Evolutionary conservation across 2,888 invertebrate species (phyloP), one percentile per base, ranked within the genome.

Genomic region (Tipula confusa): DNA sequence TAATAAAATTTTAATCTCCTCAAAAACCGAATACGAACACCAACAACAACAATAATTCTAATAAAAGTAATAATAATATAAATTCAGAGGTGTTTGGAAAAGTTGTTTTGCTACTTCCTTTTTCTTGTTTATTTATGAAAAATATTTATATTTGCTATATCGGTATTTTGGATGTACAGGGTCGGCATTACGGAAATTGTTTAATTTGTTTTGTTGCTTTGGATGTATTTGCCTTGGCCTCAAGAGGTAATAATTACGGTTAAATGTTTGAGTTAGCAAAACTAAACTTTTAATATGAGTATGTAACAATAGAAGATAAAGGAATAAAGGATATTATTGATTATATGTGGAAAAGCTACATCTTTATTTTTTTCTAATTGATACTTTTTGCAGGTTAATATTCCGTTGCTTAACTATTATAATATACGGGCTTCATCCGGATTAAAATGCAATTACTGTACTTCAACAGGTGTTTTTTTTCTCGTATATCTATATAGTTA

Each of bases 1-100:
- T 80, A 80, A 80, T 80, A 80, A 80, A 80, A 80, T 80, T 80
- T 80, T 80, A 80, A 80, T 80, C 80, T 80, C 31, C 80, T 80
- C 29, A 80, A 64, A 64, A 80, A 80, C 80, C 80, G 29, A 80
- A 80, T n/a, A 1, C 28, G 13, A 80, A 80, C n/a, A 79, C n/a
- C 64, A 64, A 64, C 1, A 79, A 80, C 24, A 64, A 24, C 64
- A 79, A 80, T 9, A 64, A 24, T 24, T 64, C 64, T 64, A 24
- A 64, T 64, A 64, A 64, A 64, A 64, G 24, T 64, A 64, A 64
- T 64, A 64, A 64, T 64, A 64, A 64, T 64, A 24, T 64, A 24
- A 24, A 64, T 24, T 64, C 64, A 64, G 64, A 64, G 64, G 64
- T 64, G 64, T 64, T 64, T n/a, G 24, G 24, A 64, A 64, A 64